A percentile compares a stretch with the other conserved stretches of the same genome.
Evolutionary conservation across 2,797 vertebrate genomes (phyloP).

Genomic region (Xenops minutus): DNA sequence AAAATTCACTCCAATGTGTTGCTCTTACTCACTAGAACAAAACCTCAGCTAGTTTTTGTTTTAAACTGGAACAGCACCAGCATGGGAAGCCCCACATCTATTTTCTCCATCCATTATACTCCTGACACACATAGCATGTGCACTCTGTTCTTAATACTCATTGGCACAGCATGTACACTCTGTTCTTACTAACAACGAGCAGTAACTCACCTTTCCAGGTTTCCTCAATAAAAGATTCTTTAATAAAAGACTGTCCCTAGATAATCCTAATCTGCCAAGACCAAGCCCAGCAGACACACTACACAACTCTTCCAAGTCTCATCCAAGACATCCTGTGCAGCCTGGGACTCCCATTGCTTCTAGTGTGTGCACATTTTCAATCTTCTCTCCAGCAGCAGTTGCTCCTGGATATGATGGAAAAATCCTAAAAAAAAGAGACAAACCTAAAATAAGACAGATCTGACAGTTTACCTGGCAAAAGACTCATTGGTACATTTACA

Average conservation of each 20-base stretch:
- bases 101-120: not conserved
- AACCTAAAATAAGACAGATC: not conserved
- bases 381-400: not conserved
- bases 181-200: not conserved
- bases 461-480: not conserved
- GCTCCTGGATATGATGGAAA: not conserved
- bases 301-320: not conserved
- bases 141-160: not conserved
- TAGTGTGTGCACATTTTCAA: no score
- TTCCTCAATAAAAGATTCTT: not conserved
- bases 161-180: not conserved
- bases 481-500: not conserved
- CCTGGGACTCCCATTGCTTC: accelerated
- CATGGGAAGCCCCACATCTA: not conserved
- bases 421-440: not conserved
- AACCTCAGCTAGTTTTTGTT: not conserved
- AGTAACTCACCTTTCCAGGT: not conserved
- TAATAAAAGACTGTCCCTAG: not conserved
- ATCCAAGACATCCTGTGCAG: no score
- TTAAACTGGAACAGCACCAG: not conserved
- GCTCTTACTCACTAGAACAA: not conserved
- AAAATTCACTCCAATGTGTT: accelerated
- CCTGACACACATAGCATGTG: not conserved
- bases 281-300: not conserved
- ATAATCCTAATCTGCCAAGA: not conserved